Percentiles rank a stretch among this genome's conserved stretches.
These are phyloP conservation scores for Pegoplata infirma DNA, from an alignment of 2,888 invertebrate species.

Conservation along the genomic window DNA sequence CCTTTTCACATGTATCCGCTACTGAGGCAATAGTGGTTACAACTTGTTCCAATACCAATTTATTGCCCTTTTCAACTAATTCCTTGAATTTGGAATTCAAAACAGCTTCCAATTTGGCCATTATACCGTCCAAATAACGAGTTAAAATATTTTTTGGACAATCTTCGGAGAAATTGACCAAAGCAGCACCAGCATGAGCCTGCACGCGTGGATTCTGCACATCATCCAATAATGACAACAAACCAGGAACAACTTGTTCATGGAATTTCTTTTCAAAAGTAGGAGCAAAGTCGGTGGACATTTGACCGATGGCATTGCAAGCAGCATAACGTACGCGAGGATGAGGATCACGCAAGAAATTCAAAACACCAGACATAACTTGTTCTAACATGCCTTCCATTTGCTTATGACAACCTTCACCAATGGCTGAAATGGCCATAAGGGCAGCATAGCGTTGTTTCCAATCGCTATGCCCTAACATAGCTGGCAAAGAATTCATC, in stretches of 20 bases:
- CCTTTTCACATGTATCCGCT: constrained; percentile 98
- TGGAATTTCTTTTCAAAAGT: constrained; percentile 98
- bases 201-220: constrained; percentile 93
- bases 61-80: constrained; percentile 95
- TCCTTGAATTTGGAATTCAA: constrained; percentile 96
- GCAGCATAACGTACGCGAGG: constrained; percentile 89
- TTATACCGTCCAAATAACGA: constrained; percentile 93
- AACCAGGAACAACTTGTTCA: constrained; percentile 93
- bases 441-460: constrained; percentile 96
- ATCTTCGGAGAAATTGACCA: constrained; percentile 99
- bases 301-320: constrained; percentile 99
- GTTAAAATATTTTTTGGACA: constrained; percentile 96
- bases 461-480: constrained; percentile 92
- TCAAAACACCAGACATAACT: constrained; percentile 93
- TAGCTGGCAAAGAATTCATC: constrained; percentile 89
- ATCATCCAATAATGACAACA: constrained; percentile 93
- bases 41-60: constrained; percentile 95
- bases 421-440: constrained; percentile 98
- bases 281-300: constrained; percentile 99
- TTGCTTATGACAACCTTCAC: constrained; percentile 98
- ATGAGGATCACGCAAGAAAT: constrained; percentile 87
- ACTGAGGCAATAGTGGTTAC: constrained; percentile 99
- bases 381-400: constrained; percentile 97
- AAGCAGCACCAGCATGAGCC: constrained; percentile 92
- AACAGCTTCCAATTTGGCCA: constrained; percentile 93